Percentiles rank a stretch among this genome's conserved stretches.
Evolutionary conservation across 2,797 vertebrate genomes (phyloP).

Genomic region (Hippocampus kuda): DNA sequence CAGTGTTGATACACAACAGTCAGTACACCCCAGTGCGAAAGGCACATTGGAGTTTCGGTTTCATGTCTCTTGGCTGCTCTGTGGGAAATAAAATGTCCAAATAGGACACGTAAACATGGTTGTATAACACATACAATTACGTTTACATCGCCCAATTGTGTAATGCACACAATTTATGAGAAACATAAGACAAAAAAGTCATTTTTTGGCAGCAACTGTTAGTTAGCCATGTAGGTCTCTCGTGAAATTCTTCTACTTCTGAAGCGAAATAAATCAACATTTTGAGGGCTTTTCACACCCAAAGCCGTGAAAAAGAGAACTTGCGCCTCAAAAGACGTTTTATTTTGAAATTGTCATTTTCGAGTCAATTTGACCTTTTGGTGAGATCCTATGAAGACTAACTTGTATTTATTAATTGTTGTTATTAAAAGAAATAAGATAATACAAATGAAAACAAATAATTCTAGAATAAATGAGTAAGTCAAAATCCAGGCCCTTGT

Average conservation of each 20-base stretch:
- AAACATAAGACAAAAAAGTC: neutral
- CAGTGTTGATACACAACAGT: constrained; percentile 40
- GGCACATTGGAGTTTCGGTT: constrained; percentile 56
- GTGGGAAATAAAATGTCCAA: neutral
- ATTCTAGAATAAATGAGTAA: neutral
- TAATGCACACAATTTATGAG: neutral
- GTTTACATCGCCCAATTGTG: neutral
- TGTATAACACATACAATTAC: neutral
- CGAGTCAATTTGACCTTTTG: neutral
- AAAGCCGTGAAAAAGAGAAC: too few species aligned
- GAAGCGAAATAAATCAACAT: too few species aligned
- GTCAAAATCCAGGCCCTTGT: neutral
- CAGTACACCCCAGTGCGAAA: constrained; percentile 37
- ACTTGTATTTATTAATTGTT: neutral
- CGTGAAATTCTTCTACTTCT: neutral
- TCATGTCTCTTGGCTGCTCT: constrained; percentile 8
- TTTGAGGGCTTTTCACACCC: too few species aligned
- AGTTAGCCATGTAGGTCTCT: neutral
- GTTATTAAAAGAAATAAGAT: neutral
- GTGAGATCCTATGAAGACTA: neutral
- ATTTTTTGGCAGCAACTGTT: neutral
- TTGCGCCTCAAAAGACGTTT: neutral
- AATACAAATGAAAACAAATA: neutral
- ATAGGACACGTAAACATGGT: neutral
- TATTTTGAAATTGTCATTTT: neutral